Base-by-base conservation (phyloP, 2,113 vertebrate species). In the Rhinopithecus roxellana region DNA sequence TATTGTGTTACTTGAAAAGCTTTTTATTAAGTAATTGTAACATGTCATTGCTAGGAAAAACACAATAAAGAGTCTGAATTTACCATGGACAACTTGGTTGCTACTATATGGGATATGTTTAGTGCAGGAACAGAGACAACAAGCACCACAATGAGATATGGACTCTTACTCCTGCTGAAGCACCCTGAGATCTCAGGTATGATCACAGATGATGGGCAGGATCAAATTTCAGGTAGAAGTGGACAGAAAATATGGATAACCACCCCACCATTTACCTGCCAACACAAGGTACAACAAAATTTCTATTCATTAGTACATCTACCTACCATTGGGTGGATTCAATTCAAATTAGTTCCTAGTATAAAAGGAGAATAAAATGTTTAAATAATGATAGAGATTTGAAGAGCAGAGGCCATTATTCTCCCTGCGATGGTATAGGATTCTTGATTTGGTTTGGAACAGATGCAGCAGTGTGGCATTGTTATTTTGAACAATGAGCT, bases 131-230 rank as follows among this genome's bases (percentile, higher is more conserved):
- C 97, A 64, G 98, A 99, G 86, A 99, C 98, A 4, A 98, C 89
- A 0, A 94, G 98, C 78, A 97, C 97, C 18, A 99, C 98, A 0
- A 5, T 99, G 22, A 97, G 90, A 91, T 98, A 99, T 0, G 94
- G 94, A 35, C 30, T 99, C n/a, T 95, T 99, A 92, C 82, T 98
- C 45, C 97, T 99, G 95, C 93, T 98, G 83, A 98, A 98, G 77
- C 64, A 98, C 70, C 98, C 98, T 40, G 93, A 98, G 40, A n/a
- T 99, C 59, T 87, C 98, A 98, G 98, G 99, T 99, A 96, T 25
- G 86, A 55, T 20, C n/a, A 45, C 22, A 88, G 13, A 23, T 61
- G 81, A 43, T 52, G 32, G 45, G 9, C 13, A 59, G 12, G 10
- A 48, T 81, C 12, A 69, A 48, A 59, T 64, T 67, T 16, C 23